Percentiles rank a stretch among this genome's conserved stretches.
Conservation (phyloP, 2,888 invertebrate species). For the Lordiphosa fenestrarum region DNA sequence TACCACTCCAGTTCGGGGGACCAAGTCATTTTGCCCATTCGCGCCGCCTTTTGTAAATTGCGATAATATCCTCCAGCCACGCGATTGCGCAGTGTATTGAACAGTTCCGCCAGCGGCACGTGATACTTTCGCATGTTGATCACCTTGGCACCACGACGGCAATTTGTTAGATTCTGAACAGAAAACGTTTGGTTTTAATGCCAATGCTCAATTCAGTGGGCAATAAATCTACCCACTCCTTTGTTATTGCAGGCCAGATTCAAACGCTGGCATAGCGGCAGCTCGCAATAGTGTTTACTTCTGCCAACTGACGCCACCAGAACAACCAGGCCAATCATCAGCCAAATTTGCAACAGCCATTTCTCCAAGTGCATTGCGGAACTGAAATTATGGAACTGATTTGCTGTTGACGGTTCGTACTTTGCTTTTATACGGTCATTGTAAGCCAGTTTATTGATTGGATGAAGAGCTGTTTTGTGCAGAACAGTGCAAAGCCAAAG, state of each 20-base stretch:
- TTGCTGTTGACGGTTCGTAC: no score
- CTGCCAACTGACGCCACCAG: neutral
- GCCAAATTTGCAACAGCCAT: neutral
- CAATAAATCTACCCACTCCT: constrained; percentile 16
- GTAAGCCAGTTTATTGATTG: no score
- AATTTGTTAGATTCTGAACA: constrained; percentile 13
- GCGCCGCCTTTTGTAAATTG: constrained; percentile 34
- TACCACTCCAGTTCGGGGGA: constrained; percentile 31
- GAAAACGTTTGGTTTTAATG: neutral
- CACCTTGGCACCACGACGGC: neutral
- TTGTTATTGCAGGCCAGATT: constrained; percentile 37
- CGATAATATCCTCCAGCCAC: constrained; percentile 31
- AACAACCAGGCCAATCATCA: neutral
- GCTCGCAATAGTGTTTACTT: constrained; percentile 12
- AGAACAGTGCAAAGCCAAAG: no score
- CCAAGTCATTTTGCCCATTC: constrained; percentile 43
- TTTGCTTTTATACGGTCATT: no score
- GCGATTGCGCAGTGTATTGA: constrained; percentile 37
- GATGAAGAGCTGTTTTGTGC: no score
- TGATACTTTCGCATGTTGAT: neutral
- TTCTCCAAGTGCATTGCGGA: neutral
- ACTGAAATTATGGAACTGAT: no score
- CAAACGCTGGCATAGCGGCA: constrained; percentile 7
- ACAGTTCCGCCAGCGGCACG: neutral
- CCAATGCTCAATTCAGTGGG: neutral